Evolutionary conservation across 2,888 invertebrate species (phyloP), one percentile per base, ranked within the genome.

Genomic region (Nomada lathburiana): DNA sequence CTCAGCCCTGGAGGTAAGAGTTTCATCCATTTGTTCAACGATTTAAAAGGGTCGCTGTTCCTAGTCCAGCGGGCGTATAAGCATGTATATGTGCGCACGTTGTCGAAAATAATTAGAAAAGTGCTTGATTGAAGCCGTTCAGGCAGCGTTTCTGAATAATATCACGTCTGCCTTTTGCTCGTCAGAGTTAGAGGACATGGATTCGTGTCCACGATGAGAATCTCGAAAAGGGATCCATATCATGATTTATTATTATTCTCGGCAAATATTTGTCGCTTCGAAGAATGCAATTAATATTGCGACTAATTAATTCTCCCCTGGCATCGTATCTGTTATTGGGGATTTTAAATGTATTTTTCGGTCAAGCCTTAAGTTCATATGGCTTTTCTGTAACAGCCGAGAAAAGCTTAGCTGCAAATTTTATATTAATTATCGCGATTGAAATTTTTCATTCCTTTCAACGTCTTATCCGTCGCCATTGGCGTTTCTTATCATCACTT

Each of bases 21-120:
- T 88, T 88, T 88, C 87, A 88, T 88, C 80, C 88, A 88, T 88
- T 88, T 88, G 85, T 84, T 85, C 83, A 79, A 71, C 82, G 83
- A 76, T 86, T 86, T 86, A 85, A 83, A 84, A 86, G 77, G 80
- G 82, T 86, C 75, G 73, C 80, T 83, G 36, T 76, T 82, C 76
- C 63, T 75, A 79, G 64, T 53, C 60, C 57, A n/a, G 20, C 44
- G 16, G 23, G 57, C 13, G 42, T 63, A 29, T 47, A 29, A 59
- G 26, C 57, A 50, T n/a, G 42, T 47, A 62, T 53, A 47, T 64
- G 53, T 52, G 70, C 60, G 36, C 11, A 36, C n/a, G 72, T 82
- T 76, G 73, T 77, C 78, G 88, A 74, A 85, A 88, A 88, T 80
- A 88, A 88, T 88, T 88, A 86, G 86, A 88, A 85, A 88, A 88